Evolutionary conservation across 2,113 vertebrate species (phyloP).

Genomic region (Candoia aspera): DNA sequence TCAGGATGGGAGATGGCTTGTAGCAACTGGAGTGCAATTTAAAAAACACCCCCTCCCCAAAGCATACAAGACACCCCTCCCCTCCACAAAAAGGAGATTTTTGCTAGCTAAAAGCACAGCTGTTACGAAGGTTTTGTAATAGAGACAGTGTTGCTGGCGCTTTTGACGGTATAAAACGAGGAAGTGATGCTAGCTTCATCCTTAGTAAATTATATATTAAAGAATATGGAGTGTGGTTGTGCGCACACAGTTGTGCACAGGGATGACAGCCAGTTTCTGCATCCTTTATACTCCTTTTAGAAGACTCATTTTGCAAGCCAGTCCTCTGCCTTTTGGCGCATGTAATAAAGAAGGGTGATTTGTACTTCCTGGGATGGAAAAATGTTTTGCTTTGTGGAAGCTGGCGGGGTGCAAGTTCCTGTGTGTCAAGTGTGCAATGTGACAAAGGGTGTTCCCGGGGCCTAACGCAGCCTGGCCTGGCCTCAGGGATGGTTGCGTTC

Average conservation of each 20-base stretch:
- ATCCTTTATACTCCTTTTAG: no score
- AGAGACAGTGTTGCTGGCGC: rapidly evolving
- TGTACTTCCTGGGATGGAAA: not conserved
- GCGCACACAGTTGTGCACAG: no score
- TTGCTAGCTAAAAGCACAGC: not conserved
- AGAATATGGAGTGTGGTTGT: not conserved
- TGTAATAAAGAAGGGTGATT: not conserved
- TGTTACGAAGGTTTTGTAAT: rapidly evolving
- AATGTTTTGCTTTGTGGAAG: not conserved
- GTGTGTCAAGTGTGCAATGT: not conserved
- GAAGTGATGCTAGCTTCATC: not conserved
- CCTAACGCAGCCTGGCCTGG: not conserved
- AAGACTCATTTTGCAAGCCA: not conserved
- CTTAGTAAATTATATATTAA: not conserved
- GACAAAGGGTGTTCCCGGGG: not conserved
- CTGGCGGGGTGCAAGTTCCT: not conserved
- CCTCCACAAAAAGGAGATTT: not conserved
- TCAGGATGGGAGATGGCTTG: not conserved
- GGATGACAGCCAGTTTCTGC: not conserved
- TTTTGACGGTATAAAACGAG: not conserved
- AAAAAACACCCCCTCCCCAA: not conserved
- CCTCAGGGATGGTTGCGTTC: not conserved
- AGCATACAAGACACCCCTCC: not conserved
- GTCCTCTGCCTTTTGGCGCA: not conserved
- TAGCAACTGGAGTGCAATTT: not conserved